These are phyloP conservation scores for Osmoderma eremita DNA, from an alignment of 2,888 invertebrate species.

Conservation along the genomic window DNA sequence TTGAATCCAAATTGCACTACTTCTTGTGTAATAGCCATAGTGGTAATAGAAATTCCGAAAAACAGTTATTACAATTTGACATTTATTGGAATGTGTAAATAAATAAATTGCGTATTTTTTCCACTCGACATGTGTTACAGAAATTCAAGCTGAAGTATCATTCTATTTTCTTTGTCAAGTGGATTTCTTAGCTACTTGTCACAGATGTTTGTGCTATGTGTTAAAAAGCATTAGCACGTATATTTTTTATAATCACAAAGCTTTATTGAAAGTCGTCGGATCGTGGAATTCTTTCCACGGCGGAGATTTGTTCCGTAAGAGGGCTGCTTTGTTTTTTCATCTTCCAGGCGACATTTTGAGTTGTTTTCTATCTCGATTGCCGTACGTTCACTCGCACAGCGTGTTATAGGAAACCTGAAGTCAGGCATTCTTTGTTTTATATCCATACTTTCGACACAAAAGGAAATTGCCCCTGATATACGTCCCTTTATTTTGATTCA, in stretches of 20 bases:
- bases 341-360: slow-evolving; percentile 1
- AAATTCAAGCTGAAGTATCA: too few relatives aligned
- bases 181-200: too few relatives aligned
- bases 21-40: too few relatives aligned
- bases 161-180: too few relatives aligned
- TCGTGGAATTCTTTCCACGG: slow-evolving; percentile 14
- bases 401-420: slow-evolving; percentile 29
- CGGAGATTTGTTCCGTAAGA: slow-evolving; percentile 25
- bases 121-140: too few relatives aligned
- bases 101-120: too few relatives aligned
- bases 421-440: slow-evolving; percentile 32
- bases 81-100: too few relatives aligned
- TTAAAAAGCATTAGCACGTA: slow-evolving; percentile 5
- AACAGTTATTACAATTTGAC: too few relatives aligned
- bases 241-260: slow-evolving; percentile 30
- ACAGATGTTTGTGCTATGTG: too few relatives aligned
- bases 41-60: too few relatives aligned
- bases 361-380: slow-evolving; percentile 29
- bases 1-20: too few relatives aligned
- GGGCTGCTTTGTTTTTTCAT: slow-evolving; percentile 19
- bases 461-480: slow-evolving; percentile 32
- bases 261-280: slow-evolving; percentile 27
- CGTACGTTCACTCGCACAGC: slow-evolving; percentile 14
- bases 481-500: slow-evolving; percentile 33
- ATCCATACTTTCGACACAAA: slow-evolving; percentile 20